Conservation (phyloP, 2,888 invertebrate species). For the Idaea biselata region DNA sequence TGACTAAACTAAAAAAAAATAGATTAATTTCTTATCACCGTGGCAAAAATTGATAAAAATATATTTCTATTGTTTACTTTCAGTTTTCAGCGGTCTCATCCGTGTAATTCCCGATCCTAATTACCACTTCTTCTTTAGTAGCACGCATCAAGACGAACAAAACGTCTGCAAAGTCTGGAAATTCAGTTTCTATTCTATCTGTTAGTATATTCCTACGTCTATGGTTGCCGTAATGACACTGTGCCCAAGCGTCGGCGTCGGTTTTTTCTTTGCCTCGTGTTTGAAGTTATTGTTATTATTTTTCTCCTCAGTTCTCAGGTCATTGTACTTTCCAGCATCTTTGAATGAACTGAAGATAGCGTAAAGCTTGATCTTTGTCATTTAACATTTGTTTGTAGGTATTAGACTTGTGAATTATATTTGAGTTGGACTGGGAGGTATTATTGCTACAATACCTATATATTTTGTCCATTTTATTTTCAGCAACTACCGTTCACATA, state of each 20-base stretch:
- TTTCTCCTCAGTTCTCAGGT: slow-evolving; percentile 63
- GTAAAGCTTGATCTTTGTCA: slow-evolving; percentile 3
- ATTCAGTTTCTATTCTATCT: slow-evolving; percentile 28
- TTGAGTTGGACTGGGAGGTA: no score
- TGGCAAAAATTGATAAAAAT: no score
- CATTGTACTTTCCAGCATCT: slow-evolving; percentile 47
- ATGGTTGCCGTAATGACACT: slow-evolving; percentile 71
- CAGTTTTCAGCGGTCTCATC: no score
- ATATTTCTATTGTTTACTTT: no score
- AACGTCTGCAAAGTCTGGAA: background rate
- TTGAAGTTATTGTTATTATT: slow-evolving; percentile 79
- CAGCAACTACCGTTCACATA: no score
- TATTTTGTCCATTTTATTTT: no score
- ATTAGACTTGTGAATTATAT: background rate
- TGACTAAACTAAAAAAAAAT: no score
- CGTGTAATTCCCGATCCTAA: no score
- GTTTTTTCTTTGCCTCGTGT: slow-evolving; percentile 73
- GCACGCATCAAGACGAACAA: no score
- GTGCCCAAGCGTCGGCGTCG: slow-evolving; percentile 40
- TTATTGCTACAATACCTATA: no score
- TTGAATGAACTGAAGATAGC: slow-evolving; percentile 19
- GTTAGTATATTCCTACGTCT: slow-evolving; percentile 41
- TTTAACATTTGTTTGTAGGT: background rate
- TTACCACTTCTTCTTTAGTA: no score
- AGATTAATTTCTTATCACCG: no score